phyloP scores from a whole-genome alignment of 92 coral and sea anemone species.

The Metridium senile region DNA sequence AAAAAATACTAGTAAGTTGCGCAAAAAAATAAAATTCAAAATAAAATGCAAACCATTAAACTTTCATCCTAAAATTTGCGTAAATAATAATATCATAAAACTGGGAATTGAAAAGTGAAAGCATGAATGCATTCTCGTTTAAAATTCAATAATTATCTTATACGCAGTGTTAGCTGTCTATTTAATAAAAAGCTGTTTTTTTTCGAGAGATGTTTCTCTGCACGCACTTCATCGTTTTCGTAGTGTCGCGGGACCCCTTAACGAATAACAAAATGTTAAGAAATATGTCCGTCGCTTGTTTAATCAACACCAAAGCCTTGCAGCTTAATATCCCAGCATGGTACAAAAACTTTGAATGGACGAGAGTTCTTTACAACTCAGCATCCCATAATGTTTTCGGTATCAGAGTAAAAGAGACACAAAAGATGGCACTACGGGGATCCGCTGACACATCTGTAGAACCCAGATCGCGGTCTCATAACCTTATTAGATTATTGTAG shows the following conservation, averaged over 20 bases:
- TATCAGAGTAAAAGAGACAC: not conserved
- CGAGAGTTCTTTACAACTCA: not conserved
- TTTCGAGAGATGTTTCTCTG: not conserved
- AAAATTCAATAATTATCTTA: no score
- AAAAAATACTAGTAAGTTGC: no score
- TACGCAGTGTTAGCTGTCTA: no score
- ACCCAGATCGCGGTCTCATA: not conserved
- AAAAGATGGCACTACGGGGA: not conserved
- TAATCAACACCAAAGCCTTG: constrained; percentile 9
- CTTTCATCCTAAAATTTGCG: no score
- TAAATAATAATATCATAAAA: no score
- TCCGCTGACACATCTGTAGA: not conserved
- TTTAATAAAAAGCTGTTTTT: no score
- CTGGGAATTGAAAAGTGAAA: no score
- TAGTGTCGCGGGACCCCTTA: not conserved
- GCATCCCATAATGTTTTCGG: not conserved
- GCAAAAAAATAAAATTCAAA: no score
- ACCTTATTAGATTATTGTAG: not conserved
- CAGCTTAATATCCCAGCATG: constrained; percentile 16
- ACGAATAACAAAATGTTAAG: not conserved
- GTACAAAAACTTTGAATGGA: not conserved
- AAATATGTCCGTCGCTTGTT: not conserved
- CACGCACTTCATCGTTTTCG: not conserved
- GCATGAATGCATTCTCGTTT: no score
- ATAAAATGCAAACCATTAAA: no score